Evolutionary conservation across 2,797 vertebrate species (phyloP).

Genomic region (Sylvia borin): DNA sequence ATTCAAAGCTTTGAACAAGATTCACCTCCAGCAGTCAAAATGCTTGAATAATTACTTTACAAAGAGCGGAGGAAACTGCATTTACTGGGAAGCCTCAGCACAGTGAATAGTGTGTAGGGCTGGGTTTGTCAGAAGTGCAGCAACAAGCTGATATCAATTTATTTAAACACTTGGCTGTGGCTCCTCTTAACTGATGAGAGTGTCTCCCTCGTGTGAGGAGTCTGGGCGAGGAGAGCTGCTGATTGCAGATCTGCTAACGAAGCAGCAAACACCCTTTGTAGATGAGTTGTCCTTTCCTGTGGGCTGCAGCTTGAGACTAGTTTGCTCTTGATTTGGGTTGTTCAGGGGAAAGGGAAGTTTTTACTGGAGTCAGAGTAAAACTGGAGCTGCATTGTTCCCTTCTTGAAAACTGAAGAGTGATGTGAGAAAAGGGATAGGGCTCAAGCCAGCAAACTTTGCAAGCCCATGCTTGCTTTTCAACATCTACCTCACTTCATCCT

Average conservation of each 20-base stretch:
- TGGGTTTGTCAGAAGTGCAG: conserved; percentile 38
- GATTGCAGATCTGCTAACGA: conserved; percentile 5
- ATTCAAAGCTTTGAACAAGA: conserved; percentile 52
- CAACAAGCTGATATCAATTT: conserved; percentile 22
- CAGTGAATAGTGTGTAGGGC: not conserved
- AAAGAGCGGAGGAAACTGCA: not conserved
- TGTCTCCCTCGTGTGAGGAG: conserved; percentile 1
- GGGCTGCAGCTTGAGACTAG: not conserved
- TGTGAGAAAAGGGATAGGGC: conserved; percentile 10
- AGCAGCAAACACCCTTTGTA: not conserved
- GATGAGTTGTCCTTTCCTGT: not conserved
- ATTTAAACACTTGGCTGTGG: not conserved
- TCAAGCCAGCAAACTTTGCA: conserved; percentile 23
- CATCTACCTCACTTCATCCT: conserved; percentile 29
- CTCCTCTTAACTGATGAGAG: conserved; percentile 17
- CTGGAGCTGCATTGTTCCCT: not conserved
- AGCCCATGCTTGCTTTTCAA: conserved; percentile 24
- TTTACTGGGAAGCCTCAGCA: conserved; percentile 6
- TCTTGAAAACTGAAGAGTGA: not conserved
- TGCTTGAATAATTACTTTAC: conserved; percentile 40
- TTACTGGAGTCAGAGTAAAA: not conserved
- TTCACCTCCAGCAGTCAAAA: conserved; percentile 58
- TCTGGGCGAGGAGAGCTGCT: not conserved
- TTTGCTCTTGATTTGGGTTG: not conserved
- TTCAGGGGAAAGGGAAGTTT: not conserved